Evolutionary conservation across 2,113 vertebrate species (phyloP).

Genomic region (Serinus canaria): DNA sequence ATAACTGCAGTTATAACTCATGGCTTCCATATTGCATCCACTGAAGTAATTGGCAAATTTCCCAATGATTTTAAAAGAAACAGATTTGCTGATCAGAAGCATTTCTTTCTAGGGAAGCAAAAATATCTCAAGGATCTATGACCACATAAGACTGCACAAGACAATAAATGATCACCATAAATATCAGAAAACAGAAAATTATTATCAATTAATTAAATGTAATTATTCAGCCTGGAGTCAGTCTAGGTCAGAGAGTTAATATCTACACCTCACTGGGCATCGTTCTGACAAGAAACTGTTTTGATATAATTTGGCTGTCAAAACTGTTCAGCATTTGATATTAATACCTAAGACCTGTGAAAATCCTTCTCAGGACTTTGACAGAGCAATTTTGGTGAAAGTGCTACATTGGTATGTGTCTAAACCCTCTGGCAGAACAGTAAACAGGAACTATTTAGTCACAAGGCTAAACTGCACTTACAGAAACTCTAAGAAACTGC

Average conservation of each 20-base stretch:
- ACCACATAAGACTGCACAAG: neutral
- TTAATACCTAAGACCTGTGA: neutral
- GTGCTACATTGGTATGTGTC: neutral
- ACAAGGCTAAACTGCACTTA: neutral
- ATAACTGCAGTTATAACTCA: neutral
- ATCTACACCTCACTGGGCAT: neutral
- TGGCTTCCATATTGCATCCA: neutral
- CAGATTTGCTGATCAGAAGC: neutral
- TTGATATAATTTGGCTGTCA: neutral
- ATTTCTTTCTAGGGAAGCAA: neutral
- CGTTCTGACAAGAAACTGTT: neutral
- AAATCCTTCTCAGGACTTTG: constrained; percentile 14
- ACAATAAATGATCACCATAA: neutral
- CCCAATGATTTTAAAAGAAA: neutral
- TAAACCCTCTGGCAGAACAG: neutral
- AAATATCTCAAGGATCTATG: neutral
- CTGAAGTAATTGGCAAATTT: neutral
- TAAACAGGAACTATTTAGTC: neutral
- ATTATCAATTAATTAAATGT: neutral
- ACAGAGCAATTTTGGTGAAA: neutral
- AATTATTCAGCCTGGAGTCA: neutral
- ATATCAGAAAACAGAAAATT: neutral
- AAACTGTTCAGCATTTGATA: neutral
- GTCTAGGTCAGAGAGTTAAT: neutral
- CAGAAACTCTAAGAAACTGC: neutral